Evolutionary conservation across 1,140 invertebrate genomes (phyloP).

Genomic region (Zelostemma sp.): DNA sequence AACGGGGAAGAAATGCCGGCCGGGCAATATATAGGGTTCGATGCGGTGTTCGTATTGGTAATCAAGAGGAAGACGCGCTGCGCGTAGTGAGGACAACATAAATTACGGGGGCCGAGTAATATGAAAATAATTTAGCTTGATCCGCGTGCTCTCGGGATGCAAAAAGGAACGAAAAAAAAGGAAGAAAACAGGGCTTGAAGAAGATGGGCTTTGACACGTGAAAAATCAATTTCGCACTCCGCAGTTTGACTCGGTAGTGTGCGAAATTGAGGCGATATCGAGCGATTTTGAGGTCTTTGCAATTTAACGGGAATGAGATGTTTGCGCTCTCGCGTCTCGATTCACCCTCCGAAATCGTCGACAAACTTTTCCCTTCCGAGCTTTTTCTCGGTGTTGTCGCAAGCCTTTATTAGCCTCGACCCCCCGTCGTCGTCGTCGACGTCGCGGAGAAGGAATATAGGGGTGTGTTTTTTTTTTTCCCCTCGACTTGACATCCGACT

Average conservation of each 20-base stretch:
- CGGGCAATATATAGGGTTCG: constrained; percentile 39
- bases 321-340: background rate
- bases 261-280: too few relatives aligned
- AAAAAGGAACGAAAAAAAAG: too few relatives aligned
- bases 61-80: constrained; percentile 42
- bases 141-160: too few relatives aligned
- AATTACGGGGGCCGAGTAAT: constrained; percentile 45
- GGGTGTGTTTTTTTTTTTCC: constrained; percentile 63
- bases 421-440: constrained; percentile 12
- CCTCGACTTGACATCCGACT: constrained; percentile 56
- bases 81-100: constrained; percentile 48
- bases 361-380: constrained; percentile 27
- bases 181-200: constrained; percentile 16
- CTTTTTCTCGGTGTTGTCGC: constrained; percentile 50
- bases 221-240: too few relatives aligned
- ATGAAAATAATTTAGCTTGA: constrained; percentile 48
- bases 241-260: too few relatives aligned
- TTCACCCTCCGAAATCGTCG: constrained; percentile 29
- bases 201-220: constrained; percentile 1
- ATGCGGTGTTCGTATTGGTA: constrained; percentile 44
- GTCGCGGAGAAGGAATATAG: constrained; percentile 19
- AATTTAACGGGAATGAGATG: constrained; percentile 5
- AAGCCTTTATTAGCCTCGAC: constrained; percentile 56
- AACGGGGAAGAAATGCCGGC: too few relatives aligned
- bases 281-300: too few relatives aligned